These are phyloP conservation scores for Gambelia wislizenii DNA, from an alignment of 2,797 vertebrate species.

Conservation along the genomic window DNA sequence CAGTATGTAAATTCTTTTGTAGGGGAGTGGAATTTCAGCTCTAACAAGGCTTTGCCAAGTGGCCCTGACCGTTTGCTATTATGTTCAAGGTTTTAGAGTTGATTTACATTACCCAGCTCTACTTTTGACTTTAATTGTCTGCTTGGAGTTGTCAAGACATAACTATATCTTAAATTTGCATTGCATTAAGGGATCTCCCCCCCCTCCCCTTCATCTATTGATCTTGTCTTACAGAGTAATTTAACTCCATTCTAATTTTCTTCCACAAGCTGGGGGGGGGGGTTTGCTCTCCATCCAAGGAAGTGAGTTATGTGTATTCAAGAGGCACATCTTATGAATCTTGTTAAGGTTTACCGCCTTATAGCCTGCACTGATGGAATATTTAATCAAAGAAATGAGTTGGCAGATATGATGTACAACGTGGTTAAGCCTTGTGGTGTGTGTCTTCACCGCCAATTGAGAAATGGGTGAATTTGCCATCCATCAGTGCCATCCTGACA, in stretches of 20 bases:
- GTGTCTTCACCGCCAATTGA: slow-evolving; percentile 78
- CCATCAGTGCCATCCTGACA: slow-evolving; percentile 80
- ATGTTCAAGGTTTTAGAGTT: slow-evolving; percentile 70
- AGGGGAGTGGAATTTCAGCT: slow-evolving; percentile 28
- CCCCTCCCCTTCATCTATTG: slow-evolving; percentile 73
- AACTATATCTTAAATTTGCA: slow-evolving; percentile 78
- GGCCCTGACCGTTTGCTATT: slow-evolving; percentile 53
- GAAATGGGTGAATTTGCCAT: slow-evolving; percentile 77
- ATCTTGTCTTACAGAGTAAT: slow-evolving; percentile 80
- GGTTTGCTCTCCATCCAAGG: slow-evolving; percentile 72
- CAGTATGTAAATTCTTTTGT: neutral
- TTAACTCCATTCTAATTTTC: slow-evolving; percentile 85
- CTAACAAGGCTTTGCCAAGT: slow-evolving; percentile 46
- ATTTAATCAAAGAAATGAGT: slow-evolving; percentile 89
- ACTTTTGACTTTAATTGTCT: slow-evolving; percentile 76
- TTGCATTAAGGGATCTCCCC: slow-evolving; percentile 73
- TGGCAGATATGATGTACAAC: slow-evolving; percentile 84
- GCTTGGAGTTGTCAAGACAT: slow-evolving; percentile 75
- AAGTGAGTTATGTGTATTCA: slow-evolving; percentile 86
- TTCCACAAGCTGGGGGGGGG: slow-evolving; percentile 71
- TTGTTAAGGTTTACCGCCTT: slow-evolving; percentile 84
- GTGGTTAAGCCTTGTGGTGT: slow-evolving; percentile 72
- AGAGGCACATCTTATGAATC: slow-evolving; percentile 84
- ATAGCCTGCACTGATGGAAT: slow-evolving; percentile 82
- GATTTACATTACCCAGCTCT: slow-evolving; percentile 68